Percentiles rank a stretch among this genome's conserved stretches.
phyloP scores from a whole-genome alignment of 2,797 vertebrate genomes.

The Pampus argenteus region DNA sequence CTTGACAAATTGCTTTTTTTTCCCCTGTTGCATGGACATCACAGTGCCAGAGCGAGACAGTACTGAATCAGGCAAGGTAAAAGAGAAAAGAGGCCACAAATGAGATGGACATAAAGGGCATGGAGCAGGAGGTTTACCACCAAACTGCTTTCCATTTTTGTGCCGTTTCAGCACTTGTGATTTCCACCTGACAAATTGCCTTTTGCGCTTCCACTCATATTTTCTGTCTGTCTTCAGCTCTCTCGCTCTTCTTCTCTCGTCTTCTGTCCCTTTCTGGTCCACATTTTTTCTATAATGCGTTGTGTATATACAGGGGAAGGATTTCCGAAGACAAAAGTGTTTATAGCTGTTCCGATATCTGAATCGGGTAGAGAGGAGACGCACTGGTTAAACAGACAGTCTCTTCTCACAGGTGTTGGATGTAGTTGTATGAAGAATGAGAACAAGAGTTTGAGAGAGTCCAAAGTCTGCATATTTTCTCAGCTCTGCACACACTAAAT shows the following conservation, averaged over 20 bases:
- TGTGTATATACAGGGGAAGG: too few relatives aligned
- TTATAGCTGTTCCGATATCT: too few relatives aligned
- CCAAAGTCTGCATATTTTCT: too few relatives aligned
- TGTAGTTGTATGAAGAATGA: too few relatives aligned
- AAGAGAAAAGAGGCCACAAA: conserved; percentile 19
- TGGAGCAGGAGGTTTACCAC: background rate
- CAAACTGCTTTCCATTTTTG: conserved; percentile 8
- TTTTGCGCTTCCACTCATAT: background rate
- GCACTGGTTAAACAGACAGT: too few relatives aligned
- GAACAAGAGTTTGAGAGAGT: too few relatives aligned
- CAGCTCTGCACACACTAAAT: too few relatives aligned
- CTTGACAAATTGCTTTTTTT: conserved; percentile 39
- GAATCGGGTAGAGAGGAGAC: too few relatives aligned
- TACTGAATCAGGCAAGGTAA: background rate
- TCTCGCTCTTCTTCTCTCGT: background rate
- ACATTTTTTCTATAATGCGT: too few relatives aligned
- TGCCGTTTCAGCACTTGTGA: conserved; percentile 1
- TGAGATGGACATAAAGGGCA: conserved; percentile 12
- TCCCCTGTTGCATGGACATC: conserved; percentile 11
- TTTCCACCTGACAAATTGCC: conserved; percentile 19
- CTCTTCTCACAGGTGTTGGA: too few relatives aligned
- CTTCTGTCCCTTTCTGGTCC: background rate
- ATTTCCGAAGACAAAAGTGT: too few relatives aligned
- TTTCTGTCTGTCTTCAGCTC: background rate
- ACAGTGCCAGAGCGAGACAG: background rate